Evolutionary conservation across 2,797 vertebrate genomes (phyloP).

Genomic region (Diplodus puntazzo): DNA sequence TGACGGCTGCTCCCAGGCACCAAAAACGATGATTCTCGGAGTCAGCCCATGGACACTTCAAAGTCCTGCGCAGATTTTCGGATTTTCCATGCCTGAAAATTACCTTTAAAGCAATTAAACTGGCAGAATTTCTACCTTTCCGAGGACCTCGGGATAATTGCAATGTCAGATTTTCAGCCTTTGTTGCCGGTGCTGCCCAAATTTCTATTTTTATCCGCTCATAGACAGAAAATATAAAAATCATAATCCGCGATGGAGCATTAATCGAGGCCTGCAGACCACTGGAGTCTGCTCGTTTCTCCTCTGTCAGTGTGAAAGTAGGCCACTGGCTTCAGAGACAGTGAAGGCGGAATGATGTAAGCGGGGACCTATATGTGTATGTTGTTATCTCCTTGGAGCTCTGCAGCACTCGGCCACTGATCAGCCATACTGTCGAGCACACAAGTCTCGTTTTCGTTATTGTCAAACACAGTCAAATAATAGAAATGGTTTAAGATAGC

Average conservation of each 20-base stretch:
- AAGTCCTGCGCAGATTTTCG: constrained; percentile 49
- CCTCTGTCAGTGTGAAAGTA: constrained; percentile 65
- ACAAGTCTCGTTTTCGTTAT: constrained; percentile 11
- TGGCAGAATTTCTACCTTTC: constrained; percentile 33
- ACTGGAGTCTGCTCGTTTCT: constrained; percentile 37
- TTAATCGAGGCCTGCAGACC: constrained; percentile 27
- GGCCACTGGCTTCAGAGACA: constrained; percentile 65
- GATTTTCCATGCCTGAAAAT: constrained; percentile 50
- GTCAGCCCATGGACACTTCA: constrained; percentile 54
- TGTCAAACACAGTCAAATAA: not conserved
- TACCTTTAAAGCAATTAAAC: constrained; percentile 59
- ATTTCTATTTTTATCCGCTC: constrained; percentile 51
- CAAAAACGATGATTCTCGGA: constrained; percentile 36
- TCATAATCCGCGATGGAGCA: constrained; percentile 25
- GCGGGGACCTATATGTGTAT: constrained; percentile 66
- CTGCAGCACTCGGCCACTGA: constrained; percentile 29
- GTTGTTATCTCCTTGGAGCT: constrained; percentile 63
- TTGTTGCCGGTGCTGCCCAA: constrained; percentile 29
- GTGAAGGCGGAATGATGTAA: constrained; percentile 71
- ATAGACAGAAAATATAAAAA: constrained; percentile 44
- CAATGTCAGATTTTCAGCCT: constrained; percentile 44
- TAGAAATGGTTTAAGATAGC: not conserved
- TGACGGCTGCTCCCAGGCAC: constrained; percentile 49
- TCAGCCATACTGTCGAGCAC: constrained; percentile 20
- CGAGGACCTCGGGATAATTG: constrained; percentile 53